Evolutionary conservation across 2,113 vertebrate species (phyloP), one percentile per base, ranked within the genome.

Genomic region (Ctenomys sociabilis): DNA sequence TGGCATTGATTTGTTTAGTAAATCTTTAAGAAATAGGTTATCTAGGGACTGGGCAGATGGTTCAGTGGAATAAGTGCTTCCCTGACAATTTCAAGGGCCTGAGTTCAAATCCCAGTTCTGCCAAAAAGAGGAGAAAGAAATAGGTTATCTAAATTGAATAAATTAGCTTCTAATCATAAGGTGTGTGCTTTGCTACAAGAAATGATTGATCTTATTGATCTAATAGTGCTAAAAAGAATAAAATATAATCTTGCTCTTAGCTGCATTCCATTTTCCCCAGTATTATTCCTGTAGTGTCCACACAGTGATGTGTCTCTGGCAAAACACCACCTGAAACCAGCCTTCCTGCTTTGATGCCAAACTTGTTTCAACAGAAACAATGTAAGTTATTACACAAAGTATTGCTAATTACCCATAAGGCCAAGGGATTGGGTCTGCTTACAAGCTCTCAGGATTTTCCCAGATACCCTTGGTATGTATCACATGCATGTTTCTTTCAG

Each of bases 271-370:
- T 88, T 57, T 95, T 52, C 35, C 9, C 64, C 21, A 59, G 57
- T 57, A 94, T 94, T 6, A 91, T 85, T 91, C 70, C n/a, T 32
- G 2, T 73, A 52, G n/a, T 61, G 87, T 93, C 35, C 72, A 59
- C 17, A 13, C 40, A 57, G 59, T 78, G 57, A 57, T 16, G 0
- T 32, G 4, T n/a, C 87, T 93, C 85, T 16, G 17, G 64, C 30
- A 85, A 93, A 40, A 75, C n/a, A 17, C 66, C 40, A 2, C 84
- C 92, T 63, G 85, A 87, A 88, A 84, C 86, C 35, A 85, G 14
- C 80, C 49, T 78, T 37, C n/a, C 10, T 45, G 8, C 35, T 85
- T 84, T 73, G 61, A 81, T 70, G 45, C 2, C 6, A 88, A 85
- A 54, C 7, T 68, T 63, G 84, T 70, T 68, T 93, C 45, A 78